phyloP scores from a whole-genome alignment of 1,140 invertebrate species.

The Nephila pilipes region DNA sequence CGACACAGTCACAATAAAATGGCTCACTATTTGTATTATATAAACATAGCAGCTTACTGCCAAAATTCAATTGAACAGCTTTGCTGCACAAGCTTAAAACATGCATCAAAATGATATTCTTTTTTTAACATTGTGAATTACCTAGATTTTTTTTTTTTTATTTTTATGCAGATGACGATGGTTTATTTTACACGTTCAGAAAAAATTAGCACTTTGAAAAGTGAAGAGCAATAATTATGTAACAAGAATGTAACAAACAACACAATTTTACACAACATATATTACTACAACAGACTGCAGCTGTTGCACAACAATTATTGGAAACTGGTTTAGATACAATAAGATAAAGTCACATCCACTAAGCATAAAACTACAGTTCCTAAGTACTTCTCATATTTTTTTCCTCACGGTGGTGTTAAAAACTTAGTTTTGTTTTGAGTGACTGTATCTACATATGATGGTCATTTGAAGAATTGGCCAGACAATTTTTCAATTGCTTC shows the following conservation, averaged over 20 bases:
- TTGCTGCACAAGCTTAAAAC: constrained; percentile 67
- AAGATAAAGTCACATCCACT: constrained; percentile 59
- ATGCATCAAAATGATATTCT: constrained; percentile 73
- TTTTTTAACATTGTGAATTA: constrained; percentile 65
- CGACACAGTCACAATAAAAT: constrained; percentile 72
- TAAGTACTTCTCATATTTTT: constrained; percentile 23
- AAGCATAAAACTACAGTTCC: constrained; percentile 63
- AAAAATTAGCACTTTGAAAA: constrained; percentile 68
- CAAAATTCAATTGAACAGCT: constrained; percentile 15
- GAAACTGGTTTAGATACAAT: constrained; percentile 37
- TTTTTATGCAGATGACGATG: constrained; percentile 69
- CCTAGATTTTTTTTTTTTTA: constrained; percentile 2
- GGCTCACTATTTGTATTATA: constrained; percentile 70
- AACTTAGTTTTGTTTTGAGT: constrained; percentile 59
- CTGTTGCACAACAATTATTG: constrained; percentile 72
- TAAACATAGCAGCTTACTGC: constrained; percentile 65
- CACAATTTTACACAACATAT: constrained; percentile 73
- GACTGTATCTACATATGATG: constrained; percentile 72
- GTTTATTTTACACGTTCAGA: constrained; percentile 73
- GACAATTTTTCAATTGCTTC: constrained; percentile 54
- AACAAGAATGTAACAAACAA: constrained; percentile 75
- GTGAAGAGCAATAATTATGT: constrained; percentile 73
- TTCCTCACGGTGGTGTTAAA: constrained; percentile 55
- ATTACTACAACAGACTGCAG: constrained; percentile 70
- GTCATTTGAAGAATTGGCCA: constrained; percentile 47